Conservation (phyloP, 2,888 invertebrate species). For the Ophraella communa region DNA sequence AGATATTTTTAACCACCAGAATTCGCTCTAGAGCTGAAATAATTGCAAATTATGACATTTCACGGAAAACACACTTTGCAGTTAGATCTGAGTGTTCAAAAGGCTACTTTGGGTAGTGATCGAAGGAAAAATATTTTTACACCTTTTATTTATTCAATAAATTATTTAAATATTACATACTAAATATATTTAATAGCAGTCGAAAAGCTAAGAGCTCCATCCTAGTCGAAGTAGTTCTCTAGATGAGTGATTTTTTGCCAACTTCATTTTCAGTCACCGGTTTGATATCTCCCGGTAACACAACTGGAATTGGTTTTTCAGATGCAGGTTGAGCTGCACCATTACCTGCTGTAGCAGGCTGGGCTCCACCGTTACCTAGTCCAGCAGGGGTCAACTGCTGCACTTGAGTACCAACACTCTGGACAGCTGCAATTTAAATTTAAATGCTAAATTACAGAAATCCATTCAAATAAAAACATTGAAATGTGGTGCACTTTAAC, state of each 20-base stretch:
- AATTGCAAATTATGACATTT: too few relatives aligned
- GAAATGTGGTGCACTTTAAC: too few relatives aligned
- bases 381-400: conserved; percentile 14
- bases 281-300: not conserved
- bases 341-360: not conserved
- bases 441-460: not conserved
- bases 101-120: too few relatives aligned
- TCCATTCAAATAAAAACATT: not conserved
- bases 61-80: too few relatives aligned
- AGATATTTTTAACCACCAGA: too few relatives aligned
- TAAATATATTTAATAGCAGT: conserved; percentile 10
- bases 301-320: conserved; percentile 4
- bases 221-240: not conserved
- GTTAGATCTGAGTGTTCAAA: too few relatives aligned
- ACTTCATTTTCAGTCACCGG: conserved; percentile 20
- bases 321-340: not conserved
- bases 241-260: conserved; percentile 1
- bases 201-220: not conserved
- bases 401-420: conserved; percentile 26
- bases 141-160: conserved; percentile 11
- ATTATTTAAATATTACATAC: conserved; percentile 18
- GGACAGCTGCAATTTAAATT: conserved; percentile 17
- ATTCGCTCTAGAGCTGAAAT: too few relatives aligned
- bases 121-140: not conserved
- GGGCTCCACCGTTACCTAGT: not conserved